Conservation (phyloP, 2,797 vertebrate species). For the Lagodon rhomboides region DNA sequence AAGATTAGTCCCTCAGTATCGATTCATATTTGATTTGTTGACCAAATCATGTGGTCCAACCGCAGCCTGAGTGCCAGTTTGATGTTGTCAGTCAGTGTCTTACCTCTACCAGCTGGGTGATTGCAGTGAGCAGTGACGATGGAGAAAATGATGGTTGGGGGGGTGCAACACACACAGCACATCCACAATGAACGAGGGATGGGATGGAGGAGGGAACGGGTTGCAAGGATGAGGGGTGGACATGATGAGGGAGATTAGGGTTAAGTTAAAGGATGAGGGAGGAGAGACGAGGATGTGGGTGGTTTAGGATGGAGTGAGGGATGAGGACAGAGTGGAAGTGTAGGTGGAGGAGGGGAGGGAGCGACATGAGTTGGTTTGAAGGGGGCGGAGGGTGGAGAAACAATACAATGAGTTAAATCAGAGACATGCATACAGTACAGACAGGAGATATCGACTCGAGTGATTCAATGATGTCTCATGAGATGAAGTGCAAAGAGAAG, state of each 20-base stretch:
- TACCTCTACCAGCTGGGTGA: conserved; percentile 89
- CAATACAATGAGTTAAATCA: conserved; percentile 85
- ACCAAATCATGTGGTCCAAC: conserved; percentile 21
- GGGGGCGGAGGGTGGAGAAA: conserved; percentile 82
- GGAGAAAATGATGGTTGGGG: conserved; percentile 77
- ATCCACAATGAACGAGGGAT: conserved; percentile 82
- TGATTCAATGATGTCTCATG: conserved; percentile 32
- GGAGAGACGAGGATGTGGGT: conserved; percentile 41
- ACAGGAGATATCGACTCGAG: conserved; percentile 51
- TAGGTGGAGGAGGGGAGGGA: conserved; percentile 52
- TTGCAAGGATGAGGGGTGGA: conserved; percentile 29
- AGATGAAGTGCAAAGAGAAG: conserved; percentile 41
- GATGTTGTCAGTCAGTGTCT: conserved; percentile 71
- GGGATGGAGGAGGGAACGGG: conserved; percentile 45
- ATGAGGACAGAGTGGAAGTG: conserved; percentile 28
- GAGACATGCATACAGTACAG: conserved; percentile 80
- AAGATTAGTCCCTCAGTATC: background rate
- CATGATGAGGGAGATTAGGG: conserved; percentile 11
- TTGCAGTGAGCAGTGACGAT: conserved; percentile 84
- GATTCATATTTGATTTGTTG: background rate
- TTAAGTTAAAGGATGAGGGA: conserved; percentile 18
- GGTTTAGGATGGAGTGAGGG: conserved; percentile 36
- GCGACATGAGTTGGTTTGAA: conserved; percentile 54
- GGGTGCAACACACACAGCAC: conserved; percentile 82
- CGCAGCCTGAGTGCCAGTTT: conserved; percentile 47